Evolutionary conservation across 2,888 invertebrate genomes (phyloP).

Genomic region (Heliconius ismenius): DNA sequence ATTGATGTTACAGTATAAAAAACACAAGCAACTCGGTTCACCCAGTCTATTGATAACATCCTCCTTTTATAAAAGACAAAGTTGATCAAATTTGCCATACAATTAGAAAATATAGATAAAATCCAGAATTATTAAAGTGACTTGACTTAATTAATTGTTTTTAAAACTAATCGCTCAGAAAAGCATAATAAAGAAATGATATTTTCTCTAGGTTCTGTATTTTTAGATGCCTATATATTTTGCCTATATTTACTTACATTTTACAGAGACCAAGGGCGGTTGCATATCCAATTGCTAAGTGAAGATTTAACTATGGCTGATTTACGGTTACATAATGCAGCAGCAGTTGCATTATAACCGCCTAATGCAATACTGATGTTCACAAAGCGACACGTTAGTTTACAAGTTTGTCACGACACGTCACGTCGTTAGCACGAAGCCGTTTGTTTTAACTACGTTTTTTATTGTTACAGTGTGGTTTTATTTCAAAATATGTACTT

Average conservation of each 20-base stretch:
- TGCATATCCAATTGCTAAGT: constrained; percentile 44
- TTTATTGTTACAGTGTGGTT: background rate
- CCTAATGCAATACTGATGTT: constrained; percentile 40
- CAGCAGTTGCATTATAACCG: constrained; percentile 28
- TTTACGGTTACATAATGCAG: constrained; percentile 38
- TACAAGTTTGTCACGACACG: constrained; percentile 2
- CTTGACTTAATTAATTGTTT: too few species aligned
- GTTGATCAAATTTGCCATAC: too few species aligned
- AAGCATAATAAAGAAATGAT: too few species aligned
- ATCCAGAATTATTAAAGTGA: too few species aligned
- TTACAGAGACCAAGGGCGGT: constrained; percentile 27
- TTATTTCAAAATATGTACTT: background rate
- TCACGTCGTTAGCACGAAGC: constrained; percentile 12
- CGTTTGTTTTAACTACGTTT: constrained; percentile 8
- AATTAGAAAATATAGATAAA: too few species aligned
- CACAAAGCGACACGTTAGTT: constrained; percentile 5
- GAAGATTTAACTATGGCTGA: constrained; percentile 32
- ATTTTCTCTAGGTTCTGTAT: background rate
- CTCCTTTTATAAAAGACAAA: too few species aligned
- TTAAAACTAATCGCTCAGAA: too few species aligned
- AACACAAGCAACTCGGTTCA: background rate
- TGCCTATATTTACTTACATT: background rate
- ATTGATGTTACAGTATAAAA: background rate
- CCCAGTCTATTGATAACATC: too few species aligned
- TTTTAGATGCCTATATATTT: background rate